A percentile compares a stretch with the other conserved stretches of the same genome.
Evolutionary conservation across 2,797 vertebrate genomes (phyloP).

Genomic region (Parambassis ranga): DNA sequence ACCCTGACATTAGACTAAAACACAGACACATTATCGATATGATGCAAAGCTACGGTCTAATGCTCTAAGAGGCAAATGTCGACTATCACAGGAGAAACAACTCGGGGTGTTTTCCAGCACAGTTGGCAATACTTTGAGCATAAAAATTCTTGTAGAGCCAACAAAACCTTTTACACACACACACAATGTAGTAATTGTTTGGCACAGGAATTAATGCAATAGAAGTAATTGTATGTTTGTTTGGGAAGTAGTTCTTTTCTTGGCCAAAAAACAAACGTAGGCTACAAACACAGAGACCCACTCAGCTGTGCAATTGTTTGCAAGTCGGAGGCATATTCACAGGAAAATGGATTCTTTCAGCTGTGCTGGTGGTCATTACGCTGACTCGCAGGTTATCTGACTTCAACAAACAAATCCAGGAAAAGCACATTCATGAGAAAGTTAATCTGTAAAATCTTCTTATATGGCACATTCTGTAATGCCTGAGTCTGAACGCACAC

Average conservation of each 20-base stretch:
- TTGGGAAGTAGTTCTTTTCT: slow-evolving; percentile 30
- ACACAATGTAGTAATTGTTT: slow-evolving; percentile 63
- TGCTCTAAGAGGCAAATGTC: not conserved
- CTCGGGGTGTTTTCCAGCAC: not conserved
- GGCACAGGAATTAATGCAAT: slow-evolving; percentile 39
- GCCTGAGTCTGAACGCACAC: slow-evolving; percentile 25
- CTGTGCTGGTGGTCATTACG: slow-evolving; percentile 17
- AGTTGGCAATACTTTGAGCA: slow-evolving; percentile 3
- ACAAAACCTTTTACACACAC: slow-evolving; percentile 35
- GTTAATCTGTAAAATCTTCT: slow-evolving; percentile 71
- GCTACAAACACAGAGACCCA: slow-evolving; percentile 18
- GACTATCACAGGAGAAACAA: not conserved
- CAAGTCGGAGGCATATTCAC: slow-evolving; percentile 7
- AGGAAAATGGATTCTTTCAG: slow-evolving; percentile 44
- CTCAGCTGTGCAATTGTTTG: slow-evolving; percentile 21
- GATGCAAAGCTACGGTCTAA: slow-evolving; percentile 1
- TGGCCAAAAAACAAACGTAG: slow-evolving; percentile 44
- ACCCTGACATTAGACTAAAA: slow-evolving; percentile 26
- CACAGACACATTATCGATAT: slow-evolving; percentile 17
- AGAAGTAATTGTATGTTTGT: slow-evolving; percentile 23
- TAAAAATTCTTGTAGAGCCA: slow-evolving; percentile 1
- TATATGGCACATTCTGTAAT: slow-evolving; percentile 51
- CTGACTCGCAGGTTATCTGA: slow-evolving; percentile 67
- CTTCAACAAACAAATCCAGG: slow-evolving; percentile 75
- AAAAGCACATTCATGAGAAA: slow-evolving; percentile 70